phyloP scores from a whole-genome alignment of 2,113 vertebrate species.

The Natator depressus region DNA sequence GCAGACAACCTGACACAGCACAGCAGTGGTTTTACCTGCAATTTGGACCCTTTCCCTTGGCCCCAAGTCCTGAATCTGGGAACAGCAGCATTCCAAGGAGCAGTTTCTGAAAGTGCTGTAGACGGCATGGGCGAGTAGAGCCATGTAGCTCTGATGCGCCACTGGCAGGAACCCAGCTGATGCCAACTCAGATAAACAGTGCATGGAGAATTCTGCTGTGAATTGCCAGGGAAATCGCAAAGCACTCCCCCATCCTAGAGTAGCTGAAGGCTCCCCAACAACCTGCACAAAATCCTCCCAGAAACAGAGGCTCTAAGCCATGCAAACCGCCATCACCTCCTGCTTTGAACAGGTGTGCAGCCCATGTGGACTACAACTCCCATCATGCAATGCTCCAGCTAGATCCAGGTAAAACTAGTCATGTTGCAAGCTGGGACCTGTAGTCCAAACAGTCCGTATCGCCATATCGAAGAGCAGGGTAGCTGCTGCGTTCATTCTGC shows the following conservation, averaged over 20 bases:
- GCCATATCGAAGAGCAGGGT: neutral
- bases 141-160: fast-evolving
- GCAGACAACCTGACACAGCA: fast-evolving
- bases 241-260: fast-evolving
- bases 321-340: neutral
- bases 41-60: neutral
- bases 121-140: fast-evolving
- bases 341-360: neutral
- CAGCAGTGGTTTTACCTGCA: fast-evolving
- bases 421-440: fast-evolving
- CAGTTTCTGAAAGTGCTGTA: fast-evolving
- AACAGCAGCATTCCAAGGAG: neutral
- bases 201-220: fast-evolving
- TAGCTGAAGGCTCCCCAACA: neutral
- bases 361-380: neutral
- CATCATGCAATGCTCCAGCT: neutral
- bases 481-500: neutral
- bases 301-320: neutral
- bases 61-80: neutral
- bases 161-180: neutral
- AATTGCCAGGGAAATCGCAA: fast-evolving
- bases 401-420: neutral
- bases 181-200: neutral
- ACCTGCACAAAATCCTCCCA: neutral
- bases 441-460: neutral